Conservation (phyloP, 2,113 vertebrate species). For the Pteruthius melanotis region DNA sequence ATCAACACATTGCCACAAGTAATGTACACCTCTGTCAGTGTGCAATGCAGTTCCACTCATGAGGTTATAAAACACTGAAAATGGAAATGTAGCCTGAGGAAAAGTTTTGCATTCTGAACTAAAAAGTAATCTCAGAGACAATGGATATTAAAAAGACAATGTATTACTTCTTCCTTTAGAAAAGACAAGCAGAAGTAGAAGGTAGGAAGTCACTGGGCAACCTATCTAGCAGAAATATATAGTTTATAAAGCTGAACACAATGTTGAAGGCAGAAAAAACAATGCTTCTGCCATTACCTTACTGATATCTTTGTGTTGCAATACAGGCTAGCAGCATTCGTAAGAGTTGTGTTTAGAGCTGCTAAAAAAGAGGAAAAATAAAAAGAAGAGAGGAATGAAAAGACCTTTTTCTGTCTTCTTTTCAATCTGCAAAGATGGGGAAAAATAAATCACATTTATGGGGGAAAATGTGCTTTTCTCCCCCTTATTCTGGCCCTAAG, state of each 20-base stretch:
- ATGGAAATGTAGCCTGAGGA: conserved; percentile 48
- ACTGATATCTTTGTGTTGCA: not conserved
- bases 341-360: not conserved
- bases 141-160: conserved; percentile 13
- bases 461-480: not conserved
- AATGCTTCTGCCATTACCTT: not conserved
- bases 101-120: conserved; percentile 38
- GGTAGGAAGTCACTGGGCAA: not conserved
- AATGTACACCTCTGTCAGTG: not conserved
- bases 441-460: not conserved
- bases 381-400: not conserved
- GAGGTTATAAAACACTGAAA: conserved; percentile 53
- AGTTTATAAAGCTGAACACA: not conserved
- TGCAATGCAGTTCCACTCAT: not conserved
- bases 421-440: not conserved
- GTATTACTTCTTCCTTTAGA: not conserved
- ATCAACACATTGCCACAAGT: conserved; percentile 39
- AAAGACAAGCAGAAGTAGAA: not conserved
- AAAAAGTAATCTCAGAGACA: conserved; percentile 36
- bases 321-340: not conserved
- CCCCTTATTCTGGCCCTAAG: not conserved
- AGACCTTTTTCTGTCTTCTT: not conserved
- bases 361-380: not conserved
- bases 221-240: not conserved
- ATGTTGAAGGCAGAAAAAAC: not conserved